Evolutionary conservation across 2,113 vertebrate genomes (phyloP), one percentile per base, ranked within the genome.

Genomic region (Actenoides lindsayi): DNA sequence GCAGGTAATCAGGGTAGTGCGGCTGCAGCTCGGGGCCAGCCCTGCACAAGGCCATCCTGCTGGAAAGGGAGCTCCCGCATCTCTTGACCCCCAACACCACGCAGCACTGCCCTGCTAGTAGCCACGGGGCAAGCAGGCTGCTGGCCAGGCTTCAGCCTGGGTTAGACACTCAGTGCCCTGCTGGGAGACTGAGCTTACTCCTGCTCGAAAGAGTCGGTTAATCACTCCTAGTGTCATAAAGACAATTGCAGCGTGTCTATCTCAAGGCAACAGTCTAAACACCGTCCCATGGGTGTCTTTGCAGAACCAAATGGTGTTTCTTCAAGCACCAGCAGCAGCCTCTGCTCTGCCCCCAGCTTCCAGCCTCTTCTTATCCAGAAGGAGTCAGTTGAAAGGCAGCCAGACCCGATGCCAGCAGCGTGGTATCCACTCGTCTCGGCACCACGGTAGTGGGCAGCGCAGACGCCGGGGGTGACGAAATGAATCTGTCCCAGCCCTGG

Each of bases 381-480:
- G 42, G 42, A 10, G 28, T 2, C 68, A 11, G 31, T 2, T 71
- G 67, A 42, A 35, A 41, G 10, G 37, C 81, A 83, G 83, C 63
- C 78, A 75, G 78, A 54, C 20, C 79, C 0, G 0, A 3, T 4
- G 10, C 18, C 81, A 27, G 83, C 74, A 54, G 82, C 2, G 0
- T 3, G 37, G 46, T 2, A 24, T 8, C 63, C 1, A 1, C 1
- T 3, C 0, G 3, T 46, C 64, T 31, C 2, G 0, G 63, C 51
- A 18, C 65, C 3, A 0, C 2, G 73, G 50, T 65, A 30, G 90
- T 93, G 85, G 79, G 93, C 88, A 95, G 35, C 4, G 53, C 70
- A 88, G 89, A 56, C 71, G 1, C 75, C 4, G 81, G 41, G 86
- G 64, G 33, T 64, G 59, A 76, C 10, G 8, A 87, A 90, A 69